Evolutionary conservation across 2,888 invertebrate genomes (phyloP).

Genomic region (Schizaphis graminum): DNA sequence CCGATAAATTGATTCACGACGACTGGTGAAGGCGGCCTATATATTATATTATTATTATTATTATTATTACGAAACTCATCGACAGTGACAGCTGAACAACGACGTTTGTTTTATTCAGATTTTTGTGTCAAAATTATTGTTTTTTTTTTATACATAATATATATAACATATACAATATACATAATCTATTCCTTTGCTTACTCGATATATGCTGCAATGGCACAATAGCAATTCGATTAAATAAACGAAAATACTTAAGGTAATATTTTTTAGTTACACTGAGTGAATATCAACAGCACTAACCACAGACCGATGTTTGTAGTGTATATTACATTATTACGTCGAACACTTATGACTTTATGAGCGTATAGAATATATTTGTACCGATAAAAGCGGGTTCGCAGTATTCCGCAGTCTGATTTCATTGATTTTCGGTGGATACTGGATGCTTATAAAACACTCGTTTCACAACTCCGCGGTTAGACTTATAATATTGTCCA

Average conservation of each 20-base stretch:
- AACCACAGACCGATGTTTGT: not conserved
- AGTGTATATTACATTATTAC: not conserved
- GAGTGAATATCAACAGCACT: not conserved
- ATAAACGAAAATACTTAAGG: not conserved
- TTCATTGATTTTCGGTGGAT: not conserved
- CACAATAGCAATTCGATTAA: not conserved
- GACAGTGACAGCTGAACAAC: not conserved
- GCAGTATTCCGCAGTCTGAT: not conserved
- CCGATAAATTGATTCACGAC: constrained; percentile 58
- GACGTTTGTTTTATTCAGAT: not conserved
- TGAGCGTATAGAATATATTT: not conserved
- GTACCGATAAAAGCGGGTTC: not conserved
- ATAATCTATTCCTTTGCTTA: not conserved
- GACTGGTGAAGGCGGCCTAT: constrained; percentile 3
- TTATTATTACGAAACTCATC: constrained; percentile 7
- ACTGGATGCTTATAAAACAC: not conserved
- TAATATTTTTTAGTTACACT: not conserved
- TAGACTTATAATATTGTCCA: not conserved
- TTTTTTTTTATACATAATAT: not conserved
- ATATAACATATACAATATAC: no score
- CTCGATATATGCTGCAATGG: not conserved
- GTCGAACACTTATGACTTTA: not conserved
- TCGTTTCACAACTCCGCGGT: not conserved
- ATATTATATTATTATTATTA: constrained; percentile 14
- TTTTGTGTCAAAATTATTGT: not conserved